Evolutionary conservation across 1,140 invertebrate species (phyloP), one percentile per base, ranked within the genome.

Genomic region (Doryteuthis pealeii): DNA sequence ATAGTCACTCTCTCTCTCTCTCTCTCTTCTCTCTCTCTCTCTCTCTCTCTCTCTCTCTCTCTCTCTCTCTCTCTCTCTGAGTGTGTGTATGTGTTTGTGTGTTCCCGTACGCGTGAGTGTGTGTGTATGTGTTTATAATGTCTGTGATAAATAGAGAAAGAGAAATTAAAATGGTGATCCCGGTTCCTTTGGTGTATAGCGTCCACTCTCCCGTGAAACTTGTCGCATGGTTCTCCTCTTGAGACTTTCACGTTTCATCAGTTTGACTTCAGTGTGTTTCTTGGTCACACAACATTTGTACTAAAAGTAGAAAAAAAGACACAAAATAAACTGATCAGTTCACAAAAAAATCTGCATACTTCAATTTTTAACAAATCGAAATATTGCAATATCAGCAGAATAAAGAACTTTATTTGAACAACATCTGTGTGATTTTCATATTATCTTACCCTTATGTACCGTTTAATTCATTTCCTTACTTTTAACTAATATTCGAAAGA

Each of bases 51-150:
- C 49, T 73, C 72, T 73, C 49, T 67, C 72, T 73, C 49, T 73
- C 72, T 66, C 49, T 73, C 72, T 67, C 49, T 73, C 72, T 73
- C 49, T 73, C 54, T 73, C 30, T 73, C 72, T 69, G 33, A 45
- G 33, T 70, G n/a, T 69, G 43, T 62, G 22, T 65, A 43, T 71
- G 35, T 75, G 49, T 71, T 3, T 70, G 67, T 71, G 18, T 71
- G 43, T 75, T 8, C 62, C 12, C 62, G 28, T 71, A 30, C 62
- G n/a, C 62, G 30, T 70, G 18, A 1, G 58, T 45, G 28, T 70
- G 18, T 28, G 58, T 45, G 28, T 35, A 5, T 40, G 26, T 71
- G 33, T 70, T 32, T 67, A 32, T 71, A 40, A 30, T 26, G 8
- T 30, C 4, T 14, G 28, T 72, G 2, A 28, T 28, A 54, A 28